phyloP scores from a whole-genome alignment of 1,140 invertebrate species.

The Bombus picipes region DNA sequence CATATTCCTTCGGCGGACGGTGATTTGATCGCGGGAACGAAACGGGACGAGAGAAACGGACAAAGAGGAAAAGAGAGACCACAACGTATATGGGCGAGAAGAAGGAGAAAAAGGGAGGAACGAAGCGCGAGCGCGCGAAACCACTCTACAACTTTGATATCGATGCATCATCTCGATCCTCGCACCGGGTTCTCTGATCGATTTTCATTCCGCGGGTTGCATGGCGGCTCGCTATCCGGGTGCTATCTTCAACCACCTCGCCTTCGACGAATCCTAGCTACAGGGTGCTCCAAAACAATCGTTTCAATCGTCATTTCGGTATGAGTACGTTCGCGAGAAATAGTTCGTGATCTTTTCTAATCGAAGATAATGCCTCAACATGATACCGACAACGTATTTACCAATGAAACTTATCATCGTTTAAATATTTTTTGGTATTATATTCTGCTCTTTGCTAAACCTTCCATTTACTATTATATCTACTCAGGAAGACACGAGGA shows the following conservation, averaged over 20 bases:
- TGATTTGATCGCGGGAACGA: conserved; percentile 70
- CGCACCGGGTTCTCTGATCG: conserved; percentile 79
- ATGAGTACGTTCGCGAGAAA: neutral
- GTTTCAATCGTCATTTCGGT: neutral
- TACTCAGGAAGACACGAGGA: neutral
- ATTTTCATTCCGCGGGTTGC: conserved; percentile 81
- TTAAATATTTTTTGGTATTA: neutral
- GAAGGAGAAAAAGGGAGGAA: conserved; percentile 56
- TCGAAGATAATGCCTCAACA: neutral
- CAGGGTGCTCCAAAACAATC: conserved; percentile 69
- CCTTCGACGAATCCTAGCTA: conserved; percentile 69
- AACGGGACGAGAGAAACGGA: conserved; percentile 25
- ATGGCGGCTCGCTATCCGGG: conserved; percentile 77
- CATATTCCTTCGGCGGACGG: conserved; percentile 72
- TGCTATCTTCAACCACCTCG: conserved; percentile 76
- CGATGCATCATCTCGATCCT: conserved; percentile 82
- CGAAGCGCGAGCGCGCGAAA: conserved; percentile 76
- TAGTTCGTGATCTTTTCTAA: neutral
- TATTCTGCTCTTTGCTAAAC: neutral
- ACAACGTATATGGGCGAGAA: conserved; percentile 8
- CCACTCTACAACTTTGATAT: conserved; percentile 81
- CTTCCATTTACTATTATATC: neutral
- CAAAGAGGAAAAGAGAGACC: conserved; percentile 41
- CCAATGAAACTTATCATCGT: neutral
- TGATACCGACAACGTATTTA: neutral